These are phyloP conservation scores for Trachemys scripta DNA, from an alignment of 2,113 vertebrate genomes.

Conservation along the genomic window DNA sequence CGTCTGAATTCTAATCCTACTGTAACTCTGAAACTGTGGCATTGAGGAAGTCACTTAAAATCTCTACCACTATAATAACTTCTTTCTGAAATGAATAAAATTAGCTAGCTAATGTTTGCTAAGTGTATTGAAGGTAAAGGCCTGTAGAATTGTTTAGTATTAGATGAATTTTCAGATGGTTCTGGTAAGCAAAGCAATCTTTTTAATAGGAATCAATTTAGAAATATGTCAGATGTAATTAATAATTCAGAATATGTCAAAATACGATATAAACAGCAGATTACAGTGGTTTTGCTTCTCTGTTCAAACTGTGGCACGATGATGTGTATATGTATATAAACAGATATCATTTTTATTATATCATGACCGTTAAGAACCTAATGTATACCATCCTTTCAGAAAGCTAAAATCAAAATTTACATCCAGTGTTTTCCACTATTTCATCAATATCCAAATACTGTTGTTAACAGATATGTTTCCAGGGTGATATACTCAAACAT, in stretches of 20 bases:
- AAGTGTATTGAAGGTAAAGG: conserved; percentile 1
- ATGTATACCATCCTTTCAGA: neutral
- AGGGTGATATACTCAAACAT: neutral
- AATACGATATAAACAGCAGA: neutral
- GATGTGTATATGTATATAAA: neutral
- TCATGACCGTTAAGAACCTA: neutral
- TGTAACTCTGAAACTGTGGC: neutral
- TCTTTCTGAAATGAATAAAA: neutral
- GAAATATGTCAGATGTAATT: too few relatives aligned
- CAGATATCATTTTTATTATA: neutral
- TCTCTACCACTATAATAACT: neutral
- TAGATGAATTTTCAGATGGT: neutral
- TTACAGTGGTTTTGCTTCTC: neutral
- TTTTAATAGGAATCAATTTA: too few relatives aligned
- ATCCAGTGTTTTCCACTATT: neutral
- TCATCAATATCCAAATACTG: neutral
- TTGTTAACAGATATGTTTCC: neutral
- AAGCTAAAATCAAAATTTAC: neutral
- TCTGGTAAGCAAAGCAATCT: neutral
- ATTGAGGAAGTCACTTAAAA: neutral
- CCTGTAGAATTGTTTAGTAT: neutral
- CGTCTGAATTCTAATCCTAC: neutral
- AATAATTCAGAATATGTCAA: neutral
- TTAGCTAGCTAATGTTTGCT: neutral
- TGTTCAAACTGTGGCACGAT: neutral